phyloP scores from a whole-genome alignment of 2,797 vertebrate genomes.

The Scomberomorus guttatus region DNA sequence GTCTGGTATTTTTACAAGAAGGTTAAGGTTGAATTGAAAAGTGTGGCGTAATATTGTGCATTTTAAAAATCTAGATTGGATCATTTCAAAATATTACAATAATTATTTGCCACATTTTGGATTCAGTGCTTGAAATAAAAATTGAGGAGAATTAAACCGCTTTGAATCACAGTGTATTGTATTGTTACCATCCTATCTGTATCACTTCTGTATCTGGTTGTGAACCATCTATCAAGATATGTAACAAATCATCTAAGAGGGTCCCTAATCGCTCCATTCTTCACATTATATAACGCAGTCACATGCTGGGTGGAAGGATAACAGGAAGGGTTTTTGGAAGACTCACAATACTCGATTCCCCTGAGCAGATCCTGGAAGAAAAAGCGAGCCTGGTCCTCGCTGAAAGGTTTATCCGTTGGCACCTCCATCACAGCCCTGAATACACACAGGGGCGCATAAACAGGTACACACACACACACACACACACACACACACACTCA shows the following conservation, averaged over 20 bases:
- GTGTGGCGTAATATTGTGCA: not conserved
- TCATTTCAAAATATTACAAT: too few relatives aligned
- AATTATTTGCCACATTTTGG: not conserved
- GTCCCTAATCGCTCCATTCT: not conserved
- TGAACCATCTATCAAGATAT: not conserved
- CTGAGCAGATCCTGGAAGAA: constrained; percentile 98
- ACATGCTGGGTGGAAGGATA: constrained; percentile 14
- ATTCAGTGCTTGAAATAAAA: not conserved
- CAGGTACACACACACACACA: constrained; percentile 13
- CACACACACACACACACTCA: constrained; percentile 14
- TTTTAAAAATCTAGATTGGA: not conserved
- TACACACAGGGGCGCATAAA: constrained; percentile 18
- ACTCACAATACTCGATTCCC: constrained; percentile 98
- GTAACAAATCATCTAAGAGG: not conserved
- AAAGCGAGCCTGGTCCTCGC: constrained; percentile 95
- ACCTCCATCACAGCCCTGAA: constrained; percentile 98
- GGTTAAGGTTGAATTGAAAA: not conserved
- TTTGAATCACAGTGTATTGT: not conserved
- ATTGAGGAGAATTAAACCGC: not conserved
- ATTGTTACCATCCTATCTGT: not conserved
- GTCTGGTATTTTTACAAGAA: not conserved
- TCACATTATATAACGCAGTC: not conserved
- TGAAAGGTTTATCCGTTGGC: constrained; percentile 93
- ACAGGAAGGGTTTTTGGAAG: not conserved
- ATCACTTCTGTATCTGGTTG: not conserved